Percentiles rank a stretch among this genome's conserved stretches.
phyloP scores from a whole-genome alignment of 2,797 vertebrate species.

The Masticophis lateralis region DNA sequence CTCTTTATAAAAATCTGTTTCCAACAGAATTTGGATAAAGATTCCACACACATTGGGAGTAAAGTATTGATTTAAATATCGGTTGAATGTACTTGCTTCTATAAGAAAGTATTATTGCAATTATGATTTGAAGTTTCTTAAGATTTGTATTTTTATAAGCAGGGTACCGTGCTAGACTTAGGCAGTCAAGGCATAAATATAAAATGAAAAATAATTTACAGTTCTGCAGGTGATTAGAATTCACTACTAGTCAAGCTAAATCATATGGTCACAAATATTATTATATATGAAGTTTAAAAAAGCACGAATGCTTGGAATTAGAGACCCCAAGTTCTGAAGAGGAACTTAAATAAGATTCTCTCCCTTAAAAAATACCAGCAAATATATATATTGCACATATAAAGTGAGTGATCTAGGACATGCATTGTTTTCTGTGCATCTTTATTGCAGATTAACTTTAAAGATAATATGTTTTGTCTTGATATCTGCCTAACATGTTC shows the following conservation, averaged over 20 bases:
- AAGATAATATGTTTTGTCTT: constrained; percentile 53
- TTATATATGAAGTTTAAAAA: not conserved
- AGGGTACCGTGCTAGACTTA: not conserved
- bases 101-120: not conserved
- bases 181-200: constrained; percentile 14
- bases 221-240: constrained; percentile 3
- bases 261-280: constrained; percentile 2
- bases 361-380: not conserved
- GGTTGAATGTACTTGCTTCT: not conserved
- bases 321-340: not conserved
- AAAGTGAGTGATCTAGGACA: not conserved
- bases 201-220: constrained; percentile 16
- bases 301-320: not conserved
- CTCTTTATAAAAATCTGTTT: not conserved
- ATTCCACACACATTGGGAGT: not conserved
- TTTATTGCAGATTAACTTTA: constrained; percentile 60
- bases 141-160: constrained; percentile 20
- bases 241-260: not conserved
- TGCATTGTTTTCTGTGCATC: constrained; percentile 35
- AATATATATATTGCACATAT: not conserved
- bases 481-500: constrained; percentile 55
- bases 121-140: constrained; percentile 7
- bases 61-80: not conserved
- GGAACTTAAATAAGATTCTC: not conserved
- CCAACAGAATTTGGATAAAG: not conserved